Evolutionary conservation across 2,797 vertebrate species (phyloP), one percentile per base, ranked within the genome.

Genomic region (Poecilia velifera): DNA sequence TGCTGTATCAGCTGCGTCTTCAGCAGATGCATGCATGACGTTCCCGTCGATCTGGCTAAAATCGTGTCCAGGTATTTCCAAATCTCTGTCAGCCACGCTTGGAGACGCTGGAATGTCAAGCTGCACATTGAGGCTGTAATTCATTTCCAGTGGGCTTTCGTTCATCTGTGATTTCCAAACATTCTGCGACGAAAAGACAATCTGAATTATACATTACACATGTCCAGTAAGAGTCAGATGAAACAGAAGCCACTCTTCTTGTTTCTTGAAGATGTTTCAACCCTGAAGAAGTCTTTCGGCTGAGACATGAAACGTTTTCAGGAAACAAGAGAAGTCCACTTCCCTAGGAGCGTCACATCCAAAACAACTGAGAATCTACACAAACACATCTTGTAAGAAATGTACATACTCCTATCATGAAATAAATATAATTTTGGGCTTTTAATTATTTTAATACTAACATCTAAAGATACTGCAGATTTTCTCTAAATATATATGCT

Each of bases 101-200:
- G 76, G 78, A 45, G 82, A 57, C 2, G 3, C 73, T 43, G 86
- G 43, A 39, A 34, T 49, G 75, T 94, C 91, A 3, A 95, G 77
- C 82, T 93, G 94, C 70, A 73, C 57, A 16, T 76, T 85, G 36
- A 97, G 88, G 81, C 83, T 91, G 88, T 97, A 97, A 70, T 73
- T 92, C 71, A 80, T 82, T 77, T 94, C 88, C 76, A 97, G 87
- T 28, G 91, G 94, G 20, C 78, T 87, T 79, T 95, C 95, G 51
- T 95, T 90, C 53, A 96, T 93, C 73, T 94, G 94, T 0, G 92
- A 94, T 90, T 96, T 97, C 96, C 96, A 97, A 39, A 96, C 78
- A 47, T 95, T 95, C 96, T 97, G 72, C 5, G 82, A 71, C 74
- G 16, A 51, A 73, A 72, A 85, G 2, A 74, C 34, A 53, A 76